Evolutionary conservation across 2,113 vertebrate genomes (phyloP).

Genomic region (Rhea pennata): DNA sequence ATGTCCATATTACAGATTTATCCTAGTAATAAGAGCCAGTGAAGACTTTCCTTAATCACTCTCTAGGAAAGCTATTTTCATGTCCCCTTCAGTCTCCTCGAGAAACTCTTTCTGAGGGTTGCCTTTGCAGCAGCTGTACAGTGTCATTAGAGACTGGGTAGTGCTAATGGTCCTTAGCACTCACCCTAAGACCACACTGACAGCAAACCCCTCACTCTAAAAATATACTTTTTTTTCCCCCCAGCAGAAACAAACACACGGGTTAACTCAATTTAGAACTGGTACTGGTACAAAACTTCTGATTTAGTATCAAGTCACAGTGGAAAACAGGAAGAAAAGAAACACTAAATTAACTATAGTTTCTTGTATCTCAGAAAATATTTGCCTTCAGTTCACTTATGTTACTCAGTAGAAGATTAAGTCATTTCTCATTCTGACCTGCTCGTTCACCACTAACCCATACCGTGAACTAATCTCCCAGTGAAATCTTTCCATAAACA

Average conservation of each 20-base stretch:
- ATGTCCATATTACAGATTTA: neutral
- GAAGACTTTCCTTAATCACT: neutral
- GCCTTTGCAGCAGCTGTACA: neutral
- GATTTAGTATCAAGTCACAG: neutral
- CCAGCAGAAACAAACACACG: neutral
- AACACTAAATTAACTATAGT: neutral
- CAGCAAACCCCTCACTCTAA: neutral
- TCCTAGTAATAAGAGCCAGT: neutral
- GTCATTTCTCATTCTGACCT: neutral
- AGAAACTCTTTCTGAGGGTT: neutral
- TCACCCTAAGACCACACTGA: neutral
- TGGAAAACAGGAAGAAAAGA: neutral
- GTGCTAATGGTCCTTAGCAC: neutral
- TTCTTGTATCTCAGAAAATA: neutral
- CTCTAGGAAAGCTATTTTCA: neutral
- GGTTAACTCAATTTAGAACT: neutral
- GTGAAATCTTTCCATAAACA: neutral
- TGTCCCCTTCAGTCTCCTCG: fast-evolving
- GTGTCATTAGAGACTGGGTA: neutral
- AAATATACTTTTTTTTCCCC: neutral
- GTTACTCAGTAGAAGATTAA: neutral
- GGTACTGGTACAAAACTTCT: neutral
- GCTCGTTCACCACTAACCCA: neutral
- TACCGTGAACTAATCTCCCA: neutral
- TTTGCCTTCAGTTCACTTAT: neutral